These are phyloP conservation scores for Papilio protenor DNA, from an alignment of 2,888 invertebrate species.

Conservation along the genomic window DNA sequence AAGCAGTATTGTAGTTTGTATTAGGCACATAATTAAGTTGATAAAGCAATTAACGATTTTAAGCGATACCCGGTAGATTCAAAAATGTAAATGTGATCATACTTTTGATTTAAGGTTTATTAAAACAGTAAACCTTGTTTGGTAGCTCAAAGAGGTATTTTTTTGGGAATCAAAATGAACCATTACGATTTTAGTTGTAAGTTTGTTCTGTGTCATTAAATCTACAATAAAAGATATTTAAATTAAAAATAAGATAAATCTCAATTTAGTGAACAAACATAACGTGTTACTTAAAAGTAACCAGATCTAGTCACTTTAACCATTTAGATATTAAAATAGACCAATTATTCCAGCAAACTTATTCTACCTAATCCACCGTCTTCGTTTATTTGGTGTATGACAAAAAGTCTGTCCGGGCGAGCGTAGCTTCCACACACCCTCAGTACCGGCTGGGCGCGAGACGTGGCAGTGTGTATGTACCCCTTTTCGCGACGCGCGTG, in stretches of 20 bases:
- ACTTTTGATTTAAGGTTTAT: not conserved
- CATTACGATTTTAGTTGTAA: too few species aligned
- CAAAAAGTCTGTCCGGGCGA: slow-evolving; percentile 75
- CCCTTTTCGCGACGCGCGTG: slow-evolving; percentile 47
- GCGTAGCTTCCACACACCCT: slow-evolving; percentile 74
- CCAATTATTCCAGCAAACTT: not conserved
- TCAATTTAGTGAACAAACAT: too few species aligned
- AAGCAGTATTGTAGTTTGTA: slow-evolving; percentile 61
- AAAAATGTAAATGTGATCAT: not conserved
- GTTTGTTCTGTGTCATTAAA: too few species aligned
- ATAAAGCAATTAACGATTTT: slow-evolving; percentile 11
- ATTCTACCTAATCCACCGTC: slow-evolving; percentile 41
- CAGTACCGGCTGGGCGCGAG: slow-evolving; percentile 71
- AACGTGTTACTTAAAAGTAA: too few species aligned
- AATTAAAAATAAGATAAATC: too few species aligned
- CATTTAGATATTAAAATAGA: too few species aligned
- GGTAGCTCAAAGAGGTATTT: not conserved
- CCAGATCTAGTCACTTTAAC: too few species aligned
- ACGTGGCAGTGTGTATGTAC: slow-evolving; percentile 42
- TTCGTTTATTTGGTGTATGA: slow-evolving; percentile 66
- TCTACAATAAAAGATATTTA: too few species aligned
- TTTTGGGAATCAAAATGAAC: not conserved
- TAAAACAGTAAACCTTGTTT: not conserved
- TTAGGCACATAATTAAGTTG: slow-evolving; percentile 18
- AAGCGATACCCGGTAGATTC: not conserved